phyloP scores from a whole-genome alignment of 2,113 vertebrate genomes.

The Mobula hypostoma region DNA sequence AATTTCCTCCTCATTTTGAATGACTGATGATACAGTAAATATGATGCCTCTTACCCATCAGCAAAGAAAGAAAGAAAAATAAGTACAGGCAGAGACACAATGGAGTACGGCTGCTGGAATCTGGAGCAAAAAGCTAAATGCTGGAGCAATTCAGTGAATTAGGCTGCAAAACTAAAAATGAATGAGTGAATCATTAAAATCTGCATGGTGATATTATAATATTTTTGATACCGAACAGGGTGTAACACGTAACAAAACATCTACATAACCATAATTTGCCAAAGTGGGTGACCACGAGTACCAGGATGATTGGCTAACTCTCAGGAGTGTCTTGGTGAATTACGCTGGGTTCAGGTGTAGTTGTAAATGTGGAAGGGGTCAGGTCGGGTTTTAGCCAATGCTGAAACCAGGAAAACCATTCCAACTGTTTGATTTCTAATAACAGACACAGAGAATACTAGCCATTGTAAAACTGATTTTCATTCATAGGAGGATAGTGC shows the following conservation, averaged over 20 bases:
- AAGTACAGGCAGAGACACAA: neutral
- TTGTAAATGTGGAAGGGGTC: too few relatives aligned
- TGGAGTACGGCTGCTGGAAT: too few relatives aligned
- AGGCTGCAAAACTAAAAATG: neutral
- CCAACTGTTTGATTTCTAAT: neutral
- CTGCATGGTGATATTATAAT: neutral
- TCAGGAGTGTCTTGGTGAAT: too few relatives aligned
- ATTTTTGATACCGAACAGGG: neutral
- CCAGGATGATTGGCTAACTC: neutral
- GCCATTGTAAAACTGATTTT: neutral
- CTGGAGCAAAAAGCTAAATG: too few relatives aligned
- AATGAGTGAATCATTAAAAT: neutral
- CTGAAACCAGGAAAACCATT: too few relatives aligned
- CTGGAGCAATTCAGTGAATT: too few relatives aligned
- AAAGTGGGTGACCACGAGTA: neutral
- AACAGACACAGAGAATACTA: neutral
- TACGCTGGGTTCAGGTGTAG: too few relatives aligned
- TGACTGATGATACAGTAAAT: neutral
- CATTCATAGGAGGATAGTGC: neutral
- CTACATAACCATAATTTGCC: neutral
- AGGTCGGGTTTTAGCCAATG: too few relatives aligned
- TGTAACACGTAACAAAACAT: neutral
- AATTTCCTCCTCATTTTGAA: neutral
- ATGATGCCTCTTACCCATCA: neutral
- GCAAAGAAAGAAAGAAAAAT: neutral